phyloP scores from a whole-genome alignment of 1,140 invertebrate genomes.

The Drosophila pallidifrons region DNA sequence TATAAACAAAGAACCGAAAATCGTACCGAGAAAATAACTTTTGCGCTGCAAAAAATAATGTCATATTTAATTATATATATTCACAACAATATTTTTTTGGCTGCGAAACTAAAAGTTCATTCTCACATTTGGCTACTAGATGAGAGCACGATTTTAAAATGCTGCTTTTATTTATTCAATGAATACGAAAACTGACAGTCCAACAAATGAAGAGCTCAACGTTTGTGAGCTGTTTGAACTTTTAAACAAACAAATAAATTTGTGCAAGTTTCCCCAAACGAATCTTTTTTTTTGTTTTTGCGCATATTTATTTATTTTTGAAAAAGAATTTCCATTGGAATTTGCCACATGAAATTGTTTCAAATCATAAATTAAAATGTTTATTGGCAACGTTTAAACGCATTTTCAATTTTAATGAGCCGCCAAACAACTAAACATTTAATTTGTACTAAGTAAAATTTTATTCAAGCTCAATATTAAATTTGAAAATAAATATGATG shows the following conservation, averaged over 20 bases:
- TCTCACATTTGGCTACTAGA: neutral
- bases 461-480: neutral
- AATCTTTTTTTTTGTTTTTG: neutral
- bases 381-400: conserved; percentile 4
- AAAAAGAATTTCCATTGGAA: neutral
- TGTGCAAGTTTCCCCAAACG: neutral
- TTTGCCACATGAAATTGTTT: neutral
- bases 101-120: conserved; percentile 30
- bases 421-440: neutral
- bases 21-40: conserved; percentile 26
- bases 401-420: conserved; percentile 10
- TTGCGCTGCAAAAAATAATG: conserved; percentile 43
- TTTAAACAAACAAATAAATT: conserved; percentile 32
- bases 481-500: neutral
- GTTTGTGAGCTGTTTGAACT: conserved; percentile 16
- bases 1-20: conserved; percentile 34
- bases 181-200: neutral
- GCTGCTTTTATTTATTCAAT: conserved; percentile 21
- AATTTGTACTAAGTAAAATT: neutral
- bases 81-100: neutral
- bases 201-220: conserved; percentile 13
- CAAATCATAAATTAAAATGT: conserved; percentile 28
- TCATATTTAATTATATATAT: conserved; percentile 48
- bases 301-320: conserved; percentile 12
- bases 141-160: conserved; percentile 19